Percentiles rank a stretch among this genome's conserved stretches.
phyloP scores from a whole-genome alignment of 1,140 invertebrate species.

The Condylostylus longicornis region DNA sequence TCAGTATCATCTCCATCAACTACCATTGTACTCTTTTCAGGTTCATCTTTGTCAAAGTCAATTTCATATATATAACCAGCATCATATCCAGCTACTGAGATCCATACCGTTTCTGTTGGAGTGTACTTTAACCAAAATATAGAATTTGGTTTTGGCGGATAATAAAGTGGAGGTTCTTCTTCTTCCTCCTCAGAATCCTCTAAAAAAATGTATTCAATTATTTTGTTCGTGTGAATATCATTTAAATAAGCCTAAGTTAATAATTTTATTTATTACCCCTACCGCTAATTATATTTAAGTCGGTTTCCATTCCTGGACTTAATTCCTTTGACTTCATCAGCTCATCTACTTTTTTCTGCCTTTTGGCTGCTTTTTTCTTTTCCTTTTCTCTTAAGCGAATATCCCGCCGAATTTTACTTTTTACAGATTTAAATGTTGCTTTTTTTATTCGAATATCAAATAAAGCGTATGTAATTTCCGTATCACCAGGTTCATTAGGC shows the following conservation, averaged over 20 bases:
- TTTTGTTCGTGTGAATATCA: neutral
- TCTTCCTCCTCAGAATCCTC: constrained; percentile 38
- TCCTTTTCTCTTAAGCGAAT: constrained; percentile 30
- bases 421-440: constrained; percentile 42
- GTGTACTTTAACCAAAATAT: constrained; percentile 38
- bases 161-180: constrained; percentile 38
- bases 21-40: constrained; percentile 27
- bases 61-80: constrained; percentile 61
- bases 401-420: constrained; percentile 39
- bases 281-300: constrained; percentile 29
- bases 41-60: constrained; percentile 30
- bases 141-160: constrained; percentile 39
- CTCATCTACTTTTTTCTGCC: constrained; percentile 36
- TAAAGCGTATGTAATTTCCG: constrained; percentile 34
- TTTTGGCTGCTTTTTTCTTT: constrained; percentile 35
- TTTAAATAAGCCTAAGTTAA: neutral
- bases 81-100: constrained; percentile 52
- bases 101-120: constrained; percentile 34
- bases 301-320: constrained; percentile 41
- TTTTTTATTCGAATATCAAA: constrained; percentile 24
- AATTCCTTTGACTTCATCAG: constrained; percentile 36
- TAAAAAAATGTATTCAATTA: constrained; percentile 13
- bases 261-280: neutral
- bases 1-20: constrained; percentile 38
- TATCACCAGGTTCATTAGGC: constrained; percentile 32